Base-by-base conservation (phyloP, 2,797 vertebrate species). In the Protonibea diacanthus region DNA sequence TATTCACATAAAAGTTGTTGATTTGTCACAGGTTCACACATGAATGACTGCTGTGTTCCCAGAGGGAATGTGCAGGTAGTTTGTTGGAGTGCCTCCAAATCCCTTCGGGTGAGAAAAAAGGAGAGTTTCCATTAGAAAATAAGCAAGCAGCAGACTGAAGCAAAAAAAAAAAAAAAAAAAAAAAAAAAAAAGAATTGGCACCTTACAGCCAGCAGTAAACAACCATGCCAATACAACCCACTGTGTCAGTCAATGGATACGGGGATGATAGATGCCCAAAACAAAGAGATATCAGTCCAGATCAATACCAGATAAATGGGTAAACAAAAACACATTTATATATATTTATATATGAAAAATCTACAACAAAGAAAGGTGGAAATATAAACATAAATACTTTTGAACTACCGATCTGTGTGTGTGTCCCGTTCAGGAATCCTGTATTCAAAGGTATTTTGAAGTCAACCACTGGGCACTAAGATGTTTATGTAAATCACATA, bases 91-190 rank as follows among this genome's bases (percentile, higher is more conserved):
- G 4, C 51, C 57, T 85, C 64, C 63, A 80, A 74, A 72, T 76
- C 61, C 80, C 59, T 78, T 21, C 21, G 27, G 73, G 80, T 58
- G 60, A 83, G 17, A 47, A 71, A 65, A 49, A 63, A 56, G 14
- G n/a, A 42, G 45, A 27, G 5, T 80, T 87, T 85, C 59, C 18
- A 78, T 77, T 62, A 82, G 60, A 82, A 83, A 83, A 89, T 70
- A 79, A 78, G 44, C 4, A n/a, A 72, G 74, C 56, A 53, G 69
- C 42, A 72, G 77, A 56, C 71, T 73, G 45, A 78, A 85, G 63
- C 63, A 47, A 75, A 29, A 62, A 45, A 29, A n/a, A 10, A 62
- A 45, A 29, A n/a, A 10, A 23, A 18, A 48, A 45, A 44, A 55
- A 51, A 61, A 64, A 74, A 69, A 23, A 18, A 48, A 45, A 44